Conservation (phyloP, 2,888 invertebrate genomes). For the Teleiodes luculella region DNA sequence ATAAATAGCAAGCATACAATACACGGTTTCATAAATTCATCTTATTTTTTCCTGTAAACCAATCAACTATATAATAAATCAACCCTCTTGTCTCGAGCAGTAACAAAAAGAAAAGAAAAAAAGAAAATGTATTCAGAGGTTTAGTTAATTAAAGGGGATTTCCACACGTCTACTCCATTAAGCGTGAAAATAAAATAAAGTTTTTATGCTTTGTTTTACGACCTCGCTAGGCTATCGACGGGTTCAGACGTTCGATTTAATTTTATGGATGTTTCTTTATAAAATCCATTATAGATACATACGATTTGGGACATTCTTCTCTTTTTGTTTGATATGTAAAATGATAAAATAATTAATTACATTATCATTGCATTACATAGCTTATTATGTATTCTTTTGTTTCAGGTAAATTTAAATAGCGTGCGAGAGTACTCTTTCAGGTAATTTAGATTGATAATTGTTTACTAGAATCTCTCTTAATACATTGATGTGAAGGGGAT, state of each 20-base stretch:
- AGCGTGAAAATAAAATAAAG: constrained; percentile 10
- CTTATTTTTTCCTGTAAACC: background rate
- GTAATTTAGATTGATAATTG: too few species aligned
- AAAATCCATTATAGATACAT: background rate
- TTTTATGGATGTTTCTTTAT: background rate
- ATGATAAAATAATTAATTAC: too few species aligned
- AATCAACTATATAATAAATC: too few species aligned
- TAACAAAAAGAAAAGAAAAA: background rate
- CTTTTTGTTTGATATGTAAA: background rate
- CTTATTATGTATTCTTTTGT: background rate
- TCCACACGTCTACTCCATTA: constrained; percentile 2
- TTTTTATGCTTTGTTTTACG: constrained; percentile 8
- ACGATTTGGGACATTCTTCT: background rate
- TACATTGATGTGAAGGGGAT: too few species aligned
- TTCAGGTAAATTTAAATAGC: too few species aligned
- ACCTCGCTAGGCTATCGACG: background rate
- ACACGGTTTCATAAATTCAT: background rate
- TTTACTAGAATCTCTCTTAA: too few species aligned
- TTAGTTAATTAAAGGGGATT: constrained; percentile 10
- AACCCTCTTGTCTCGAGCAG: background rate
- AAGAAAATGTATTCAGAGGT: background rate
- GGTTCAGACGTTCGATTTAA: background rate
- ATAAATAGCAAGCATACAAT: too few species aligned
- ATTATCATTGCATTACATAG: too few species aligned
- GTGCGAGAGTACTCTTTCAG: too few species aligned